These are phyloP conservation scores for Leptinotarsa peninsularis DNA, from an alignment of 2,888 invertebrate species.

Conservation along the genomic window DNA sequence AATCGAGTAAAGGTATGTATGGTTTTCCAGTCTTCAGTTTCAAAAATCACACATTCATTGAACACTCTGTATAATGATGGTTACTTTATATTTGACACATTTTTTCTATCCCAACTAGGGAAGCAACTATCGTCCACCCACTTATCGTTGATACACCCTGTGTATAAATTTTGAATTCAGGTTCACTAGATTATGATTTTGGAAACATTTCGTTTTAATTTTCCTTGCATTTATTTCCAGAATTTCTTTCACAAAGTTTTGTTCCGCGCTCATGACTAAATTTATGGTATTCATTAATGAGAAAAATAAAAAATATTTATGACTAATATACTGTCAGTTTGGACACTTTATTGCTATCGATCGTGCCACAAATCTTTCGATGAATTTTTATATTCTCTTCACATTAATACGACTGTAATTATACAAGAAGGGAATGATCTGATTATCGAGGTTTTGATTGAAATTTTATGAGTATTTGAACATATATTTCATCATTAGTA, in stretches of 20 bases:
- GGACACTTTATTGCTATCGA: constrained; percentile 10
- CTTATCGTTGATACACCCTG: no score
- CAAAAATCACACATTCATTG: no score
- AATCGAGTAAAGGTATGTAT: no score
- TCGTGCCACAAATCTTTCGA: neutral
- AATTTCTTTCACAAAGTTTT: neutral
- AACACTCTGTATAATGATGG: no score
- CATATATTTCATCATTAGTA: neutral
- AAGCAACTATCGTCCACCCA: no score
- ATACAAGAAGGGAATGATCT: neutral
- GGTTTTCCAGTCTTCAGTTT: no score
- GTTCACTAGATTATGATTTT: no score
- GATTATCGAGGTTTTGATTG: neutral
- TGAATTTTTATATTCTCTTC: neutral
- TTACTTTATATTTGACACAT: no score
- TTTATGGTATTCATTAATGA: constrained; percentile 1
- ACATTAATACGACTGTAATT: neutral
- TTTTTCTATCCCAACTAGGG: no score
- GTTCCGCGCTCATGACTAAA: neutral
- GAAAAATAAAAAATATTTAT: constrained; percentile 5
- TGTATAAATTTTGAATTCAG: no score
- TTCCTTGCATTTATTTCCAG: no score
- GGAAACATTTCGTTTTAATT: no score
- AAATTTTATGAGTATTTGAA: neutral
- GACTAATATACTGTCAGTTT: neutral